Percentiles rank a stretch among this genome's conserved stretches.
These are phyloP conservation scores for Malthinus seriepunctatus DNA, from an alignment of 2,888 invertebrate genomes.

Conservation along the genomic window DNA sequence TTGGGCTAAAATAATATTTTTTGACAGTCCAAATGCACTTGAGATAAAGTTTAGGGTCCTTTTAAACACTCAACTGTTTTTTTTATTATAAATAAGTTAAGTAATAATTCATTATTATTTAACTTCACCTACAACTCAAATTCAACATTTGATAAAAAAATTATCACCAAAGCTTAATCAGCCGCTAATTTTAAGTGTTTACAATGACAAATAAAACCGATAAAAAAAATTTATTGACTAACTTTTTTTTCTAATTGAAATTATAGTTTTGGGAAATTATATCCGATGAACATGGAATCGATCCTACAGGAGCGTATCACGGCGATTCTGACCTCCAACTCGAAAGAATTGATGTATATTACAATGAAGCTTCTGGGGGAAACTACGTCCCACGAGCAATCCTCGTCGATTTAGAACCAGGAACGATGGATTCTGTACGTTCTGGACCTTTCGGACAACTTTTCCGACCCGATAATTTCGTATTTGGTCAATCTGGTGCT, in stretches of 20 bases:
- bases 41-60: no score
- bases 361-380: constrained; percentile 91
- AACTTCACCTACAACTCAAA: no score
- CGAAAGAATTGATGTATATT: constrained; percentile 94
- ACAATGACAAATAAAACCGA: background rate
- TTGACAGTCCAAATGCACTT: no score
- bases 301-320: constrained; percentile 87
- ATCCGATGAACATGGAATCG: constrained; percentile 93
- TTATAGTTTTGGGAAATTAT: constrained; percentile 92
- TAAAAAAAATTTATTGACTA: background rate
- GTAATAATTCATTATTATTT: no score
- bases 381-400: constrained; percentile 95
- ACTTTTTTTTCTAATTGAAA: no score
- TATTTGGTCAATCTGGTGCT: constrained; percentile 86
- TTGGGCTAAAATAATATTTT: no score
- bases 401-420: constrained; percentile 93
- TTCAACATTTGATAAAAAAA: no score
- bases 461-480: constrained; percentile 94
- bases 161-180: background rate
- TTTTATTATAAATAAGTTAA: no score
- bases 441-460: constrained; percentile 93
- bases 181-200: background rate
- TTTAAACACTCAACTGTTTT: no score
- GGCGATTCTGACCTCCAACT: constrained; percentile 91
- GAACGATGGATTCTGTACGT: constrained; percentile 96